Evolutionary conservation across 2,113 vertebrate species (phyloP), one percentile per base, ranked within the genome.

Genomic region (Entosphenus tridentatus): DNA sequence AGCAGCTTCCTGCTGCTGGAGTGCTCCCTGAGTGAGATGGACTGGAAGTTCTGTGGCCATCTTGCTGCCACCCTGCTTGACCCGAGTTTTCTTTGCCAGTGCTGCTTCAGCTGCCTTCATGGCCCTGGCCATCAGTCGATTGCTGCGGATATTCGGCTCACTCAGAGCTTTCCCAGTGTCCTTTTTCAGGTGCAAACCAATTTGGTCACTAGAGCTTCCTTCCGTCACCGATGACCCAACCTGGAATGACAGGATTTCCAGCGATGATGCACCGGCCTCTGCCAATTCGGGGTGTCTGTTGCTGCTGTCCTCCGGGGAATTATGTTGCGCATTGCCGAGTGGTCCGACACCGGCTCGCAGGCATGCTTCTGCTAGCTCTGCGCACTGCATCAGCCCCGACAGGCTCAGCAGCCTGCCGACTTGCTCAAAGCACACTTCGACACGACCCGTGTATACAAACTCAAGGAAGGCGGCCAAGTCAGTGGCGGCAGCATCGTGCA

Each of bases 381-480:
- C 78, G 68, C 95, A 96, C 71, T 90, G 87, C 12, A 98, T 77
- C 69, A 83, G 80, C 16, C 83, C 80, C 0, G 92, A 90, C 12
- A 83, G 78, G 3, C 84, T 81, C 2, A 84, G 78, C 74, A 98
- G 80, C 1, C 82, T 80, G 59, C 79, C 76, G 8, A 96, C 82
- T 58, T 81, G 76, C n/a, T 84, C 80, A 73, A 81, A 80, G 69
- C 81, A 80, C 1, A 97, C 82, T 67, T 86, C 80, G 0, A 88
- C 80, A 70, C 77, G 84, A 1, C 90, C 87, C 0, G 88, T 95
- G 71, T 98, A 98, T 2, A 85, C 86, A 67, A 95, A 98, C 18
- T 96, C 88, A 56, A 98, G 74, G 72, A 89, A 97, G 0, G 80
- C 88, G 7, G 83, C 81, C 68, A 98, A 96, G 59, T 87, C 81